Evolutionary conservation across 2,888 invertebrate genomes (phyloP).

Genomic region (Tolmerus cingulatus): DNA sequence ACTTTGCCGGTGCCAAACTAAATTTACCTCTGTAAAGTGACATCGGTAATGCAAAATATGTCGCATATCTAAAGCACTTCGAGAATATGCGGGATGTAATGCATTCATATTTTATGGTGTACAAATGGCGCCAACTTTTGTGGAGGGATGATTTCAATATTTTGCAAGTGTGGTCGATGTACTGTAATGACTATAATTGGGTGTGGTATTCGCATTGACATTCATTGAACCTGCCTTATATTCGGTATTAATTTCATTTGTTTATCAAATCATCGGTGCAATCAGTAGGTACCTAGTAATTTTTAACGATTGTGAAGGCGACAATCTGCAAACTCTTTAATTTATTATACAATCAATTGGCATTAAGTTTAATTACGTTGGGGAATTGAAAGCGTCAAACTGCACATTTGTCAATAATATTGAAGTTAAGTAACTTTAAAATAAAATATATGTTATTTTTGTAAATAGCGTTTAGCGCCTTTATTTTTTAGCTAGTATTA

Average conservation of each 20-base stretch:
- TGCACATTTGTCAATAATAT: no score
- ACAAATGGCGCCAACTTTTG: neutral
- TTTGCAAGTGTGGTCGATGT: neutral
- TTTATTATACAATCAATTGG: no score
- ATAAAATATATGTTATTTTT: no score
- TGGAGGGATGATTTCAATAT: neutral
- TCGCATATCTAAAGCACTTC: neutral
- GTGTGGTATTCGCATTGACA: neutral
- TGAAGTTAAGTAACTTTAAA: no score
- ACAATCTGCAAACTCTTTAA: neutral
- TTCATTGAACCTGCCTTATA: neutral
- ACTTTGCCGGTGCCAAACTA: neutral
- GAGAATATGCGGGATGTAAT: neutral
- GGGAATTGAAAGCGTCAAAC: no score
- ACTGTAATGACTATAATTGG: neutral
- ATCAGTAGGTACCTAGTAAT: neutral
- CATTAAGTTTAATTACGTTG: no score
- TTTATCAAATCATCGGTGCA: neutral
- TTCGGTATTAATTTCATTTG: neutral
- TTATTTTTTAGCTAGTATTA: no score
- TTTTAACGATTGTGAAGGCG: neutral
- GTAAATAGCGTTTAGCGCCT: no score
- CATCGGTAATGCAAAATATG: constrained; percentile 9
- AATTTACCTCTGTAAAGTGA: neutral
- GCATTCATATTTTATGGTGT: neutral